Percentiles rank a stretch among this genome's conserved stretches.
Conservation (phyloP, 2,888 invertebrate species). For the Pegoplata infirma region DNA sequence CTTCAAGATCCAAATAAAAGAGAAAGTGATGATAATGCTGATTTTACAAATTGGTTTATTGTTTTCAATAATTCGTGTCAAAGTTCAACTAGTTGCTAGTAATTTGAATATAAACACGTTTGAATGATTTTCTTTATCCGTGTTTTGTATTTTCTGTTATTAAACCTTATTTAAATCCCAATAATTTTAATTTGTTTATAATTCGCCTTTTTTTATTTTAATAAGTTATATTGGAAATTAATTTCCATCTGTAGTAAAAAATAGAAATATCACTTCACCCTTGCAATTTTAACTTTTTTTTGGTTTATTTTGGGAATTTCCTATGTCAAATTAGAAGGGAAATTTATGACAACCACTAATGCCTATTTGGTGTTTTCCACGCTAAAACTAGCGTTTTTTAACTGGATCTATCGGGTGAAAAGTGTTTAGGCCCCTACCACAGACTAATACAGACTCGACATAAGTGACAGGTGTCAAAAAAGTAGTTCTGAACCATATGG, state of each 20-base stretch:
- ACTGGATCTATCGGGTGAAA: too few relatives aligned
- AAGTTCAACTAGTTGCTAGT: constrained; percentile 61
- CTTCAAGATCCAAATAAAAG: constrained; percentile 1
- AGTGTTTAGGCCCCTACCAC: too few relatives aligned
- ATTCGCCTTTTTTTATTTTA: constrained; percentile 5
- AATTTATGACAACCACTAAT: constrained; percentile 26
- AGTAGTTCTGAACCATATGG: too few relatives aligned
- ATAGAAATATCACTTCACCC: constrained; percentile 59
- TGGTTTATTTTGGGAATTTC: constrained; percentile 60
- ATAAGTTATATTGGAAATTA: constrained; percentile 5
- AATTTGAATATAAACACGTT: neutral
- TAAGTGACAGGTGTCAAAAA: too few relatives aligned
- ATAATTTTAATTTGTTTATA: neutral
- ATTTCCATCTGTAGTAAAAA: constrained; percentile 43
- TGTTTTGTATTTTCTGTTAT: too few relatives aligned
- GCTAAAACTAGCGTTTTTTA: too few relatives aligned
- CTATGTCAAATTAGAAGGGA: constrained; percentile 34
- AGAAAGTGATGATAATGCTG: constrained; percentile 28
- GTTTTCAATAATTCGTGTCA: constrained; percentile 39
- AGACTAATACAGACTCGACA: too few relatives aligned
- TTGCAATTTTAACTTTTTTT: constrained; percentile 45
- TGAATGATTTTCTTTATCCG: neutral
- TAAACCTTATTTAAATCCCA: too few relatives aligned
- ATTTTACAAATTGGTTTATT: neutral
- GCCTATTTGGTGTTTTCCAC: too few relatives aligned